Base-by-base conservation (phyloP, 2,797 vertebrate genomes). In the Varecia variegata region DNA sequence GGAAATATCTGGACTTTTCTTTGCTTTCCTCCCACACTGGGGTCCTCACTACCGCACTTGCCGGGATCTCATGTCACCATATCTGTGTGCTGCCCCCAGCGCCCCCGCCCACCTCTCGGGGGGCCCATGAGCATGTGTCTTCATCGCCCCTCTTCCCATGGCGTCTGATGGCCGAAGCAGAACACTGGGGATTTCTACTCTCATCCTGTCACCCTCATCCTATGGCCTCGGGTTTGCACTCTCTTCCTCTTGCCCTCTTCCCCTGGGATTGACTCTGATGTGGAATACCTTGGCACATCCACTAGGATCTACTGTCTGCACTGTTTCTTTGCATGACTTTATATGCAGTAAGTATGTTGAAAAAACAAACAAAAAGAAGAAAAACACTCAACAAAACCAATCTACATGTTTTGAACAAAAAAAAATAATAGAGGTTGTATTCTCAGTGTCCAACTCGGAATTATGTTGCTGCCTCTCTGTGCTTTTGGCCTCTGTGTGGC, bases 281-380 rank as follows among this genome's bases (percentile, higher is more conserved):
- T 97, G 96, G 97, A 94, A 70, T 58, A 52, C 94, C 90, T 95
- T 96, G 97, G 97, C 94, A 93, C 93, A 86, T 89, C 97, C 0
- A 40, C 21, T 88, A 95, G 96, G 97, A 98, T 88, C 98, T 98
- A 93, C 97, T 98, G 97, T 98, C 98, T 98, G 97, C 98, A 98
- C 97, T 98, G 96, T 98, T 98, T 98, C 77, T 98, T 98, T 99
- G 98, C 98, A 99, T 99, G 98, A 98, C 96, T 95, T 98, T 98
- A 98, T 98, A 98, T 97, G 98, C 54, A 93, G 98, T 98, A 98
- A 73, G 97, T 99, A 98, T 98, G 97, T 98, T 98, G 77, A 97
- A 98, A 98, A 97, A 98, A 97, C 94, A 97, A 97, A 96, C 86
- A 86, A 3, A 96, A 98, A 97, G 79, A 98, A 96, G 90, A 97